Evolutionary conservation across 1,140 invertebrate species (phyloP), one percentile per base, ranked within the genome.

Genomic region (Psilanteris sp.): DNA sequence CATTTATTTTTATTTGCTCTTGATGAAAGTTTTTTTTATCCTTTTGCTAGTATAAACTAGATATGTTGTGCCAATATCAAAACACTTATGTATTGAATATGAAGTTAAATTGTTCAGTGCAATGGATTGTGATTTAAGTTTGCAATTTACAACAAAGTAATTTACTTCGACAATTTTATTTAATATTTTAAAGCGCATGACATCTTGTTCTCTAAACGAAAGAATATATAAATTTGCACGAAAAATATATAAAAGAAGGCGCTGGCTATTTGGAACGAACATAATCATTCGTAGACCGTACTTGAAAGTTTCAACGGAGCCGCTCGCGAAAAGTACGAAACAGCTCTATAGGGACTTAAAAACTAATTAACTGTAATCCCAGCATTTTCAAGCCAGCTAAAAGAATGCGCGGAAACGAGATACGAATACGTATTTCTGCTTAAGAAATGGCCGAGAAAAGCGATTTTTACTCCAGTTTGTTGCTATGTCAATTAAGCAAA

Each of bases 361-460:
- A 79, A 79, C 62, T 72, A 77, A 78, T 80, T 79, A 80, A 61
- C 61, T 66, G 70, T 75, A 74, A 80, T 79, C 77, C 61, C 8
- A 20, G 54, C 29, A 46, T 77, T 77, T 74, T 52, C 44, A 16
- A 50, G 44, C 29, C 32, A 32, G 43, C 36, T 52, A 32, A 67
- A 73, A 62, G 64, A 74, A 77, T 62, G 64, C 29, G 37, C 39
- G 32, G 59, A 59, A 77, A 79, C 74, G 64, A 73, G 77, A 39
- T 26, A 39, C 75, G 59, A 46, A 79, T 77, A 77, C 44, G 75
- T 74, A 77, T 67, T 61, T 61, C 54, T 61, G 32, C 39, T 74
- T 59, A 66, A 67, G 55, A 37, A 61, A 71, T 61, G 41, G 61
- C 32, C 20, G n/a, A n/a, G 7, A 29, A 48, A 48, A 41, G 10